Base-by-base conservation (phyloP, 2,113 vertebrate species). In the Leucopsar rothschildi region DNA sequence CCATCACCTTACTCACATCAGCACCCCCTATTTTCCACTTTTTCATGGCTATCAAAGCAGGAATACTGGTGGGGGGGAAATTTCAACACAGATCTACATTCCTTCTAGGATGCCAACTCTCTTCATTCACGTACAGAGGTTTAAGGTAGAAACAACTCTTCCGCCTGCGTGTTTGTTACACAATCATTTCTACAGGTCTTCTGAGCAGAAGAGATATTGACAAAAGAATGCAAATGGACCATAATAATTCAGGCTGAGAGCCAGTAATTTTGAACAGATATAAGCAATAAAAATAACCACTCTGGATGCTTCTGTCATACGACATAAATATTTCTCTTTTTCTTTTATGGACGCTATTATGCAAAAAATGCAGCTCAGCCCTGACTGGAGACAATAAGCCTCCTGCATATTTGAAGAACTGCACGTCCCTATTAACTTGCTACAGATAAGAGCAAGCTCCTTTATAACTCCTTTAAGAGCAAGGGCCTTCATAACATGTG, bases 261-360 rank as follows among this genome's bases (percentile, higher is more conserved):
- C 64, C 68, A 87, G 44, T 61, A 88, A 83, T 45, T 22, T 47
- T 90, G 60, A 94, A 82, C 68, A 88, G 90, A 77, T 47, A 84
- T 14, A 93, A 60, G 55, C 53, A 95, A 79, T 90, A 88, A 95
- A 97, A 87, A 75, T n/a, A 82, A 84, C 47, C 40, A 86, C 64
- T 85, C 31, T 86, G 66, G 71, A 94, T 88, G 75, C 71, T 86
- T 61, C 84, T 94, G 79, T 57, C 50, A 79, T 57, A 82, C 3
- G 20, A 39, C 68, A 87, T 60, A 93, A 64, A 87, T 80, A 86
- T 88, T 95, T 94, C 60, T 91, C 77, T 91, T 95, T 87, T 80
- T 45, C 88, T 89, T 88, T 73, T 89, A 87, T 69, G 84, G 87
- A 91, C 92, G 45, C 35, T 79, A 59, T 91, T 82, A 64, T 10